Base-by-base conservation (phyloP, 2,888 invertebrate genomes). In the Agonopterix arenella region DNA sequence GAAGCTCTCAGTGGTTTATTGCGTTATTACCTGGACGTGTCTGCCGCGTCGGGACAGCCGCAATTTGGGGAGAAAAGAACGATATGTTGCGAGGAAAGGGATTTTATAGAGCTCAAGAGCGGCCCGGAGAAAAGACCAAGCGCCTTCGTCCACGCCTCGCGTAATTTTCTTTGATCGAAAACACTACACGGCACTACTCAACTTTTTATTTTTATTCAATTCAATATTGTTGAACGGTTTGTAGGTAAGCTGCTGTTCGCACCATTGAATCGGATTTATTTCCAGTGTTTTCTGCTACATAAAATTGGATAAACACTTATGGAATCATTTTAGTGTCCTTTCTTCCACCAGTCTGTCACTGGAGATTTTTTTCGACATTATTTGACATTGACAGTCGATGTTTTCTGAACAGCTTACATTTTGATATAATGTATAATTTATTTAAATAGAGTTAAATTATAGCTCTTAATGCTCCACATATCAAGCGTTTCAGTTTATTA, bases 21-120 rank as follows among this genome's bases (percentile, higher is more conserved):
- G 86, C 84, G 86, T 89, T 89, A 89, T 89, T 88, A 89, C 89
- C 88, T 89, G 86, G 82, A 88, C 86, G 84, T 84, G 85, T 84
- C 83, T 77, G 77, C 79, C 78, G 78, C 80, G 75, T 60, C 77
- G 84, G 84, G 83, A 83, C 85, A 80, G 76, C 81, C 82, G 83
- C 86, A 86, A 88, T 86, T 86, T 80, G 74, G 80, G 78, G 66
- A 76, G 81, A 81, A 83, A 84, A 81, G 84, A 77, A 80, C 81
- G 84, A 84, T 84, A 85, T 83, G 86, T 88, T 82, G 77, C 75
- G 72, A 76, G 76, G 73, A 83, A 80, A 82, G 77, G 80, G 81
- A 84, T 86, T 85, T 84, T 84, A 79, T 77, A 78, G 75, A 79
- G 78, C 80, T 80, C 68, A 70, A 70, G 66, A 68, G 62, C 65